Base-by-base conservation (phyloP, 2,797 vertebrate genomes). In the Potorous gilbertii region DNA sequence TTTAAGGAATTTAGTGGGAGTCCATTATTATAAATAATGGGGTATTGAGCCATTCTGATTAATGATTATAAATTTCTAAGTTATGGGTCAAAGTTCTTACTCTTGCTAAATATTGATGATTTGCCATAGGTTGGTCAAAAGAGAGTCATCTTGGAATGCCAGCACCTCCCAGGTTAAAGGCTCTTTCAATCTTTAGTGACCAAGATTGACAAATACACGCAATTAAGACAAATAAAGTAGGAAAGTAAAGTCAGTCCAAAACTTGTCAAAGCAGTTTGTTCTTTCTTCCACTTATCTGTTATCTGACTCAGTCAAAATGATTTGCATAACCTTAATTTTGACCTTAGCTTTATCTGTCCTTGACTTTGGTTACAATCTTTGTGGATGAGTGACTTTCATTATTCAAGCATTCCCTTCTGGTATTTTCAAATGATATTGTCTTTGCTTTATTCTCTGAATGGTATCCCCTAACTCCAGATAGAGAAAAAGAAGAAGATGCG, bases 51-150 rank as follows among this genome's bases (percentile, higher is more conserved):
- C 54, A 92, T 1, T 40, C 24, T 91, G 27, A 52, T 54, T 34
- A 54, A 92, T 94, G 56, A 96, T 5, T 40, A n/a, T 91, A 56
- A 1, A 14, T 46, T 66, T 92, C n/a, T 21, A n/a, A 94, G 16
- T 90, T 59, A 27, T 91, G 27, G 94, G 40, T 52, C 56, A 56
- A n/a, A 93, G 91, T 92, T 59, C 87, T 93, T 34, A 29, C 54
- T 95, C 62, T 27, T 96, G 62, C 55, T 81, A 74, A 40, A 74
- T 74, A 74, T 16, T 31, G 57, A 59, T 40, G 62, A 74, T 74
- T n/a, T n/a, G 2, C 16, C 13, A 74, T 21, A 0, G 62, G 14
- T 74, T 74, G 14, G 16, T 74, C n/a, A 34, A n/a, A 74, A 40
- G 34, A n/a, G 16, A n/a, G 5, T 74, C 14, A 40, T 1, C 16